Evolutionary conservation across 2,888 invertebrate genomes (phyloP).

Genomic region (Bombyx huttoni): DNA sequence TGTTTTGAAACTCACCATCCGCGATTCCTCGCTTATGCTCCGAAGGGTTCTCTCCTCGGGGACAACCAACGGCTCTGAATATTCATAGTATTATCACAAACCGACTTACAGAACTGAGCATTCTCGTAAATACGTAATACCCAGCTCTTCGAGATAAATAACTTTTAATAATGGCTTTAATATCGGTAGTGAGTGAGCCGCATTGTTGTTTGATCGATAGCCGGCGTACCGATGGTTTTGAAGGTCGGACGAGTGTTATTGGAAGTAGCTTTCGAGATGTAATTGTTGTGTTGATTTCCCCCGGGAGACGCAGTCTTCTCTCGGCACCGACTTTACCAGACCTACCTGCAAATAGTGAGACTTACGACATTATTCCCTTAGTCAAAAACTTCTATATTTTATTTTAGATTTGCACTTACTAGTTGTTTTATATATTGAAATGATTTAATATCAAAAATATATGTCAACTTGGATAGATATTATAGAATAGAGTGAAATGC

Average conservation of each 20-base stretch:
- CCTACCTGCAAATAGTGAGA: conserved; percentile 26
- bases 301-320: conserved; percentile 41
- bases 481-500: too few relatives aligned
- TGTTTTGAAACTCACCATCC: conserved; percentile 67
- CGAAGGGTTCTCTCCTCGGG: conserved; percentile 62
- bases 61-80: conserved; percentile 55
- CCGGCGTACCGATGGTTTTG: conserved; percentile 30
- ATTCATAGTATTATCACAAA: conserved; percentile 66
- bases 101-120: conserved; percentile 57
- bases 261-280: conserved; percentile 58
- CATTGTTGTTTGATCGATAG: conserved; percentile 18
- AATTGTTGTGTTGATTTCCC: conserved; percentile 70
- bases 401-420: too few relatives aligned
- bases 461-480: too few relatives aligned
- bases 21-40: conserved; percentile 64
- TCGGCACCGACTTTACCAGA: conserved; percentile 23
- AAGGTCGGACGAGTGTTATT: conserved; percentile 51
- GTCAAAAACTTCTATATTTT: background rate
- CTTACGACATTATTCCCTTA: conserved; percentile 8
- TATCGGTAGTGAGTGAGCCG: conserved; percentile 7
- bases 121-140: conserved; percentile 50
- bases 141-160: conserved; percentile 37
- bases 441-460: too few relatives aligned
- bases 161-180: conserved; percentile 23
- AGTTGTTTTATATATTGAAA: too few relatives aligned